A percentile compares a stretch with the other conserved stretches of the same genome.
Evolutionary conservation across 2,888 invertebrate species (phyloP).

Genomic region (Crepidodera aurea): DNA sequence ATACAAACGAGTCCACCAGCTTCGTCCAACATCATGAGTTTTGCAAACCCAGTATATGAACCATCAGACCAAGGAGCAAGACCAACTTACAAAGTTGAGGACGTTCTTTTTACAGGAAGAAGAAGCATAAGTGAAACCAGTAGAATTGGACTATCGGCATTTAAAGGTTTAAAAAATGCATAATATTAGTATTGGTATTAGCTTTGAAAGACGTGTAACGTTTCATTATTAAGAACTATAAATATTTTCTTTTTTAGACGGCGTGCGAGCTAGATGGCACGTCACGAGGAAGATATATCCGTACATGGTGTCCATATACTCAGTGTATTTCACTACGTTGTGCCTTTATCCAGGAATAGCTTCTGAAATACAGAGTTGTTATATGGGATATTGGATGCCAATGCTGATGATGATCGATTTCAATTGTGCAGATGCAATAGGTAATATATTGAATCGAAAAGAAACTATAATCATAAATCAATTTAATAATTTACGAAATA

Average conservation of each 20-base stretch:
- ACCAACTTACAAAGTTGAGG: slow-evolving; percentile 76
- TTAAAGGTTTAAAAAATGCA: too few relatives aligned
- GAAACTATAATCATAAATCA: too few relatives aligned
- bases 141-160: slow-evolving; percentile 63
- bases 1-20: slow-evolving; percentile 71
- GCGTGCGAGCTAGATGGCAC: slow-evolving; percentile 76
- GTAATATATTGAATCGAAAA: slow-evolving; percentile 57
- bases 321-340: slow-evolving; percentile 89
- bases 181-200: too few relatives aligned
- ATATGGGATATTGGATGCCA: slow-evolving; percentile 88
- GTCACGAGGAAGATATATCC: slow-evolving; percentile 87
- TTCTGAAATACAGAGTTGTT: slow-evolving; percentile 86
- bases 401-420: slow-evolving; percentile 89
- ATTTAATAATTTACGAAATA: too few relatives aligned
- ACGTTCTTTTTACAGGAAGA: slow-evolving; percentile 74
- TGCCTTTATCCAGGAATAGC: slow-evolving; percentile 91
- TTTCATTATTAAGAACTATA: too few relatives aligned
- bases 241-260: slow-evolving; percentile 65
- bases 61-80: slow-evolving; percentile 71
- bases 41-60: slow-evolving; percentile 86
- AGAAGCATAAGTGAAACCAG: slow-evolving; percentile 59
- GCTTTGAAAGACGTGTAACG: too few relatives aligned
- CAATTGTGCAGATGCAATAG: slow-evolving; percentile 86
- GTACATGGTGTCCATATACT: slow-evolving; percentile 88
- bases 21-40: slow-evolving; percentile 71